A percentile compares a stretch with the other conserved stretches of the same genome.
These are phyloP conservation scores for Tenthredo amoena DNA, from an alignment of 2,888 invertebrate species.

Conservation along the genomic window DNA sequence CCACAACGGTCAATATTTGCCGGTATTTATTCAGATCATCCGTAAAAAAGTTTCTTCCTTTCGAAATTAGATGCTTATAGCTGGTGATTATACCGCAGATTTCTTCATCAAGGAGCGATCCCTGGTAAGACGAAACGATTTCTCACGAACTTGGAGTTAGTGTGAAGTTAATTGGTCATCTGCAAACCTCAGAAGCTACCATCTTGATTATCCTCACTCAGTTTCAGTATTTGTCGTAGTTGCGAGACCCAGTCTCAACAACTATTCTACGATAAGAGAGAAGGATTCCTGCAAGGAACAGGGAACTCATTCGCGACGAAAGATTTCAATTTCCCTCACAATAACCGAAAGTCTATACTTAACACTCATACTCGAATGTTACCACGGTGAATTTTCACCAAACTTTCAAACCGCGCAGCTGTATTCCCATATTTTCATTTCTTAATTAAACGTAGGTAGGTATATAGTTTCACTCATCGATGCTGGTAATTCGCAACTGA, in stretches of 20 bases:
- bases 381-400: constrained; percentile 9
- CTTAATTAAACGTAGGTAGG: neutral
- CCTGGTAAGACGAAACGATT: constrained; percentile 35
- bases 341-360: neutral
- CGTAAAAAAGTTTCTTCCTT: neutral
- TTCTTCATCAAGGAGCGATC: neutral
- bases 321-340: neutral
- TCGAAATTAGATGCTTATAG: neutral
- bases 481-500: constrained; percentile 37
- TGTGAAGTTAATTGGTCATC: constrained; percentile 51
- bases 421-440: neutral
- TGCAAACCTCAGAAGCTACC: constrained; percentile 38
- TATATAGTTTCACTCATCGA: constrained; percentile 30
- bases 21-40: neutral
- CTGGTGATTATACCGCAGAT: constrained; percentile 2
- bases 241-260: neutral
- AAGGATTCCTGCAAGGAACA: neutral
- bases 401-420: neutral
- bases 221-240: neutral
- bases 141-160: constrained; percentile 56
- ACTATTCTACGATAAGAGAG: neutral
- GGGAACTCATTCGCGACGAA: neutral
- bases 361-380: neutral
- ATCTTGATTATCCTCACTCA: constrained; percentile 21
- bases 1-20: constrained; percentile 10